Base-by-base conservation (phyloP, 2,888 invertebrate species). In the Cartodere bifasciata region DNA sequence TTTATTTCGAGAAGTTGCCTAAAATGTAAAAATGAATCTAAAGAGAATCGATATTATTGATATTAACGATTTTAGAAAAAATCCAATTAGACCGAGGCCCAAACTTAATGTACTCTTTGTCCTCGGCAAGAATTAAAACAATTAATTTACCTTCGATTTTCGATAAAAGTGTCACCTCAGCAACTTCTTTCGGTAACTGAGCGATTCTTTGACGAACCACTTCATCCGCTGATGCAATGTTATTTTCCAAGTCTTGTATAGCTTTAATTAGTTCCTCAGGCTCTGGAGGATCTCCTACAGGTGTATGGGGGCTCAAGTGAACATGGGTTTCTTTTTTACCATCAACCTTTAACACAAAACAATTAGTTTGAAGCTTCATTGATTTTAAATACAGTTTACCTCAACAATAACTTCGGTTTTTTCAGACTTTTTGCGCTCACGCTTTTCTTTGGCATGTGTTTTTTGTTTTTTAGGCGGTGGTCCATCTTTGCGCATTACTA, bases 141-240 rank as follows among this genome's bases (percentile, higher is more conserved):
- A 20, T 20, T 24, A 13, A 9, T 14, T 42, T 65, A 82, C 82
- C 85, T 71, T 81, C 77, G 46, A 94, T 66, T 67, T 90, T 90
- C 43, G 79, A 71, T 35, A 95, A 70, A 50, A 84, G 72, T 44
- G 79, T 75, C 3, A 88, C 75, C 70, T 95, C 92, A 0, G 92
- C 92, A 3, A 95, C 90, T 65, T 92, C 91, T 28, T 85, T 83
- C 0, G 95, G 95, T 30, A 95, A 67, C 34, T 85, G 87, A 0
- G 94, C 91, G 44, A 95, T 95, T 53, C 83, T 76, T 57, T 94
- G 90, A 41, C 95, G 65, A 2, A 92, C 86, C 1, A 75, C 75
- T 39, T 91, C 94, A 67, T 95, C 95, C 47, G 90, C 86, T 0
- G 94, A 94, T 2, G 95, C 92, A 35, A 91, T 87, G 50, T 87